Conservation (phyloP, 2,797 vertebrate genomes). For the Notoglanidium macrostoma region DNA sequence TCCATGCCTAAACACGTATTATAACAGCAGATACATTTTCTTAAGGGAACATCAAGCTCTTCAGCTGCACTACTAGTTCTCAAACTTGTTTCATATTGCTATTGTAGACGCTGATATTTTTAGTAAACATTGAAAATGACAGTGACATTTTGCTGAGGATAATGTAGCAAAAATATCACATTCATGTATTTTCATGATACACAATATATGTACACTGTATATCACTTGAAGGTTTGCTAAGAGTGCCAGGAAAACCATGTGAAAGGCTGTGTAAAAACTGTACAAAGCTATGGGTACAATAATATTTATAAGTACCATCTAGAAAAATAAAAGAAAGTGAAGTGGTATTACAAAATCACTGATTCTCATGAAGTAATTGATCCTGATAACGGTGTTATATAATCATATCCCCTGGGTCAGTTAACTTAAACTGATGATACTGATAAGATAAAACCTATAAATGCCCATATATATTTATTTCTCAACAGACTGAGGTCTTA, state of each 20-base stretch:
- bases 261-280: neutral
- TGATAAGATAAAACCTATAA: neutral
- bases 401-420: neutral
- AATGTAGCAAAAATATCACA: neutral
- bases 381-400: neutral
- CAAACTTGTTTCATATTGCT: neutral
- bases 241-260: neutral
- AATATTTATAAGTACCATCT: neutral
- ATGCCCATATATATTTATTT: neutral
- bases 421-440: neutral
- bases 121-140: neutral
- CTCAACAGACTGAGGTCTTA: neutral
- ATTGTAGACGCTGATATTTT: neutral
- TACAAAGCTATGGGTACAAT: neutral
- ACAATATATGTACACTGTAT: neutral
- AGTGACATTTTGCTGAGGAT: neutral
- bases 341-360: neutral
- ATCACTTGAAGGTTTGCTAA: neutral
- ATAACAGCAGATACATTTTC: constrained; percentile 20
- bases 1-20: constrained; percentile 33
- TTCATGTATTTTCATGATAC: neutral
- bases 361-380: neutral
- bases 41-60: constrained; percentile 9
- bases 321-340: neutral
- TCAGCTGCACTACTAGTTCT: neutral